Conservation (phyloP, 2,113 vertebrate genomes). For the Castor canadensis region DNA sequence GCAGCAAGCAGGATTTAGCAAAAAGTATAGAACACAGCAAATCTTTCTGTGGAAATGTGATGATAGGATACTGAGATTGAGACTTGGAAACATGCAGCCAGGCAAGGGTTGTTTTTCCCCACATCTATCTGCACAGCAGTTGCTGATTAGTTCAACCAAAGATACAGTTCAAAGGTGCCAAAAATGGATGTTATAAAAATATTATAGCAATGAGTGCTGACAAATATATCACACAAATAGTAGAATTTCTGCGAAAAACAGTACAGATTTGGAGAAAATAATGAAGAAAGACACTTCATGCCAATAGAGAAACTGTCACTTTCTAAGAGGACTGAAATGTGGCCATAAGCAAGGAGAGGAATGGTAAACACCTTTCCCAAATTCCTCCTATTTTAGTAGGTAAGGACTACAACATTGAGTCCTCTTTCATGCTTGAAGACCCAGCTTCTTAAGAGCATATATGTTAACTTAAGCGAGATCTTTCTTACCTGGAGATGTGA, state of each 20-base stretch:
- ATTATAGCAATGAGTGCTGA: background rate
- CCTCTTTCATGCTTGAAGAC: background rate
- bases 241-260: background rate
- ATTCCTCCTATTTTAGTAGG: background rate
- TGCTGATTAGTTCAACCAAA: background rate
- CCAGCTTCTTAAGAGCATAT: background rate
- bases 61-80: background rate
- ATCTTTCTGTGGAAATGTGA: background rate
- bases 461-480: background rate
- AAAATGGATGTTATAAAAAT: background rate
- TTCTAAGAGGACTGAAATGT: background rate
- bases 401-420: background rate
- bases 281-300: background rate
- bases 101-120: background rate
- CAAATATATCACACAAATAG: background rate
- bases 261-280: background rate
- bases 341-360: background rate
- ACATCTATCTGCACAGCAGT: accelerated
- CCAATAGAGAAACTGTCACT: background rate
- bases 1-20: too few species aligned
- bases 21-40: too few species aligned
- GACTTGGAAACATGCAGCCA: background rate
- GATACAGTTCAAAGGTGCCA: background rate
- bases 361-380: too few species aligned
- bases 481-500: background rate